A percentile compares a stretch with the other conserved stretches of the same genome.
phyloP scores from a whole-genome alignment of 2,888 invertebrate genomes.

The Dimorphilus gyrociliatus region DNA sequence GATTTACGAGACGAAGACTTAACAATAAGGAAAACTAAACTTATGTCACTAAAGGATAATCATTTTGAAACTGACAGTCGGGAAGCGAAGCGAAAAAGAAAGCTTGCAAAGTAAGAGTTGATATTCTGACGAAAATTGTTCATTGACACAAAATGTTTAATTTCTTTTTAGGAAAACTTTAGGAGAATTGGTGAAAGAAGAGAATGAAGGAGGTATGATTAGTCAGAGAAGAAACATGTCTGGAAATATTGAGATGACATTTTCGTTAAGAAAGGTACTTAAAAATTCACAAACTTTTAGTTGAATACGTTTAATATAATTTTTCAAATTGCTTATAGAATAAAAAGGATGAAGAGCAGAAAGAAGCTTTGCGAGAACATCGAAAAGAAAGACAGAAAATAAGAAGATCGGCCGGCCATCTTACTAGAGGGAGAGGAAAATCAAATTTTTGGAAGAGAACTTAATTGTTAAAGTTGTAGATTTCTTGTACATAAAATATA shows the following conservation, averaged over 20 bases:
- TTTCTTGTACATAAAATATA: too few relatives aligned
- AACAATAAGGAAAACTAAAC: too few relatives aligned
- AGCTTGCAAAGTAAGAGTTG: slow-evolving; percentile 4
- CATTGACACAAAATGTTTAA: slow-evolving; percentile 2
- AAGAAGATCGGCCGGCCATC: slow-evolving; percentile 29
- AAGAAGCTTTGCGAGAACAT: slow-evolving; percentile 23
- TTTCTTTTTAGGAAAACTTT: slow-evolving; percentile 47
- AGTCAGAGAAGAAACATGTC: slow-evolving; percentile 43
- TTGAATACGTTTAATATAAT: too few relatives aligned
- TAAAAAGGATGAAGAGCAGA: slow-evolving; percentile 12
- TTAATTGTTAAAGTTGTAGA: too few relatives aligned
- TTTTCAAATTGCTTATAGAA: slow-evolving; percentile 10
- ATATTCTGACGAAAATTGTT: not conserved
- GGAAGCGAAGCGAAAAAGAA: too few relatives aligned
- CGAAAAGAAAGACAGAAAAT: slow-evolving; percentile 32
- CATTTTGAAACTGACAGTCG: too few relatives aligned
- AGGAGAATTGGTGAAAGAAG: slow-evolving; percentile 53
- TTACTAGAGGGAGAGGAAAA: slow-evolving; percentile 16
- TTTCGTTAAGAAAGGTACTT: slow-evolving; percentile 19
- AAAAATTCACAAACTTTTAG: too few relatives aligned
- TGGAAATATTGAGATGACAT: slow-evolving; percentile 29
- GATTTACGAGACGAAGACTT: slow-evolving; percentile 9
- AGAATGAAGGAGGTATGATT: slow-evolving; percentile 39
- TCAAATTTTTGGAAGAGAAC: slow-evolving; percentile 27
- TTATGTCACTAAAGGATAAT: too few relatives aligned